Evolutionary conservation across 1,140 invertebrate genomes (phyloP).

Genomic region (Ceratina calcarata): DNA sequence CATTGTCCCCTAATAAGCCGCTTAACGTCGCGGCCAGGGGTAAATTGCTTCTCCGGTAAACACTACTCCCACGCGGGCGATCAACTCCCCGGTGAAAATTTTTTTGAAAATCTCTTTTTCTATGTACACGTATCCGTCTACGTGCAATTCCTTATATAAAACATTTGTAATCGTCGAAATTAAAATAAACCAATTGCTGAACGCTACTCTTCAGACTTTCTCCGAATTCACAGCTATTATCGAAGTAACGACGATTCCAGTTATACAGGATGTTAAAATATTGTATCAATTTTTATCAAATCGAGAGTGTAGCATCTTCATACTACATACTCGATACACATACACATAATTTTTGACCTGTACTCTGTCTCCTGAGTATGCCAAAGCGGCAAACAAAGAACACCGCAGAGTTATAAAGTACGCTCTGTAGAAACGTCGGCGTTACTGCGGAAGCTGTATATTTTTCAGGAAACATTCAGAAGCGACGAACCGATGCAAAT

Average conservation of each 20-base stretch:
- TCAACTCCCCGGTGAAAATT: constrained; percentile 15
- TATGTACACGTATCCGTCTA: too few relatives aligned
- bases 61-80: constrained; percentile 66
- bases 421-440: constrained; percentile 32
- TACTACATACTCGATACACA: too few relatives aligned
- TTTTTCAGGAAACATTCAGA: constrained; percentile 54
- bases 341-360: too few relatives aligned
- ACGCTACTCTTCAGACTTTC: too few relatives aligned
- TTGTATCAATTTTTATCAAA: too few relatives aligned
- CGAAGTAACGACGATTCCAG: background rate
- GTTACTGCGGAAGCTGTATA: constrained; percentile 23
- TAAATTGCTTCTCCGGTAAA: constrained; percentile 70
- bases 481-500: constrained; percentile 64
- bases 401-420: constrained; percentile 20
- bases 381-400: constrained; percentile 34
- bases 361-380: constrained; percentile 29
- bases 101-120: background rate
- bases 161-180: too few relatives aligned
- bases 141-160: background rate
- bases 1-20: constrained; percentile 74
- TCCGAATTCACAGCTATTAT: background rate
- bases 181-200: background rate
- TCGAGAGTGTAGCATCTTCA: too few relatives aligned
- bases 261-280: too few relatives aligned
- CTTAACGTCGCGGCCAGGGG: constrained; percentile 69